Conservation (phyloP, 2,113 vertebrate genomes). For the Regulus satrapa region DNA sequence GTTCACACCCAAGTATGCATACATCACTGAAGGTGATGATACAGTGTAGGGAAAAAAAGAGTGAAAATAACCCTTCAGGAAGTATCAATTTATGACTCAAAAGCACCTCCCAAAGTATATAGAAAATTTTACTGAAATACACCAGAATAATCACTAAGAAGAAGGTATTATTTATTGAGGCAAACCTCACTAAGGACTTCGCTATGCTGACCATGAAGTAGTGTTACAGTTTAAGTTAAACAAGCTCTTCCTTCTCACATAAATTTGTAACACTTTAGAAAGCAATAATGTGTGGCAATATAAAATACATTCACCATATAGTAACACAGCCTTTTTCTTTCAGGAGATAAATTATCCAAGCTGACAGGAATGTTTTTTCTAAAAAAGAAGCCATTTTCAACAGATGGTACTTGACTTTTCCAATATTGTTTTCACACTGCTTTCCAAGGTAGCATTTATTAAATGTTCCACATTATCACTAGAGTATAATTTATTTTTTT, state of each 20-base stretch:
- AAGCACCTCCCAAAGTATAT: background rate
- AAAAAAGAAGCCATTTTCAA: background rate
- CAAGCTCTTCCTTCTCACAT: background rate
- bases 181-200: background rate
- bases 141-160: background rate
- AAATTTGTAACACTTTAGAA: background rate
- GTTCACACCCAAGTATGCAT: background rate
- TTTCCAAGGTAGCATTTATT: background rate
- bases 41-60: rapidly evolving
- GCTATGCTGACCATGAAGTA: background rate
- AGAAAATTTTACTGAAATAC: background rate
- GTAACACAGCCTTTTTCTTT: background rate
- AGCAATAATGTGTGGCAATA: background rate
- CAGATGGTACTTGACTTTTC: background rate
- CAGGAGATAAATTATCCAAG: background rate
- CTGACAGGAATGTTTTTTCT: background rate
- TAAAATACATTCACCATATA: background rate
- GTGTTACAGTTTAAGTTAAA: background rate
- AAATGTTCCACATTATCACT: background rate
- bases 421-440: background rate
- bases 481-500: background rate
- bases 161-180: background rate
- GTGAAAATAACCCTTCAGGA: background rate
- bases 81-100: background rate
- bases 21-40: background rate